Conservation (phyloP, 2,797 vertebrate genomes). For the Microchirus variegatus region DNA sequence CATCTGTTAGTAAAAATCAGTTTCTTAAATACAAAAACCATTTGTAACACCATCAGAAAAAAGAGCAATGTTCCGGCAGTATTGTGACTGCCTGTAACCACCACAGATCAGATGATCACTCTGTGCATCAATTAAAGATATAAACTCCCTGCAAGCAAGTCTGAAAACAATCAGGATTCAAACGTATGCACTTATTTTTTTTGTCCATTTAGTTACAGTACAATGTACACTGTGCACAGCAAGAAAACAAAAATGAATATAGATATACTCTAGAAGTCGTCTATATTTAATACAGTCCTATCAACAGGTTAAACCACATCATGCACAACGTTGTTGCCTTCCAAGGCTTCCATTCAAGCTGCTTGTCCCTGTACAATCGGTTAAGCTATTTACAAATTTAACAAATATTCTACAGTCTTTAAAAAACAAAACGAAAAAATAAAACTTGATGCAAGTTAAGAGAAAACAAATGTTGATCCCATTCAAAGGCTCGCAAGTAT, state of each 20-base stretch:
- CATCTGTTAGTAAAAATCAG: slow-evolving; percentile 81
- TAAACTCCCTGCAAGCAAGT: slow-evolving; percentile 47
- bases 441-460: slow-evolving; percentile 99
- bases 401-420: slow-evolving; percentile 92
- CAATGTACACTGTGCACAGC: slow-evolving; percentile 84
- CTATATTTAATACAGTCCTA: slow-evolving; percentile 84
- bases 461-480: slow-evolving; percentile 83
- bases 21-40: slow-evolving; percentile 89
- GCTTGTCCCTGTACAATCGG: slow-evolving; percentile 84
- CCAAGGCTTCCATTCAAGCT: slow-evolving; percentile 78
- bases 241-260: slow-evolving; percentile 65
- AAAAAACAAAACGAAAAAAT: slow-evolving; percentile 83
- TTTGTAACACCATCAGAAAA: slow-evolving; percentile 84
- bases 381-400: slow-evolving; percentile 92
- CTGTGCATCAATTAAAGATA: slow-evolving; percentile 42
- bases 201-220: slow-evolving; percentile 64
- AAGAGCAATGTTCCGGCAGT: slow-evolving; percentile 78
- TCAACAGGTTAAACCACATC: slow-evolving; percentile 81
- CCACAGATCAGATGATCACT: slow-evolving; percentile 61
- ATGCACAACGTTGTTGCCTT: slow-evolving; percentile 84
- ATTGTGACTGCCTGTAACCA: slow-evolving; percentile 72
- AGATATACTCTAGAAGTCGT: slow-evolving; percentile 60
- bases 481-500: slow-evolving; percentile 82
- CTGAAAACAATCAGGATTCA: slow-evolving; percentile 40
- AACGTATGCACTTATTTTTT: slow-evolving; percentile 46